These are phyloP conservation scores for Pyrochroa serraticornis DNA, from an alignment of 2,888 invertebrate species.

Conservation along the genomic window DNA sequence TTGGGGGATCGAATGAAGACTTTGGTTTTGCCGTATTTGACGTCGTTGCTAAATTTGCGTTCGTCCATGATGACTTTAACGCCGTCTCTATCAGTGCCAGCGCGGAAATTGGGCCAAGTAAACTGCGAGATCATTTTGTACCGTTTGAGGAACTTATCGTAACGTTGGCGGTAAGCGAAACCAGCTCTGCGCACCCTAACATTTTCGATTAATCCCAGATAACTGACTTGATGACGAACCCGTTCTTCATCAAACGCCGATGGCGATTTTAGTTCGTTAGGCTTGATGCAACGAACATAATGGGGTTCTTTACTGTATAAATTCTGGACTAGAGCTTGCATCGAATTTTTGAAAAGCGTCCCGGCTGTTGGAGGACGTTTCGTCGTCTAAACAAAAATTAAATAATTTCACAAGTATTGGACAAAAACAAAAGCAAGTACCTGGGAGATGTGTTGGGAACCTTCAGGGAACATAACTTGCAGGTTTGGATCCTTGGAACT, in stretches of 20 bases:
- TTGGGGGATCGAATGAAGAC: constrained; percentile 92
- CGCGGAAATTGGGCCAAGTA: constrained; percentile 96
- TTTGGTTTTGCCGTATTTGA: constrained; percentile 94
- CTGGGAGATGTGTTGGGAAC: constrained; percentile 85
- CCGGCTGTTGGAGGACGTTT: constrained; percentile 95
- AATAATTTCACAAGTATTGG: constrained; percentile 9
- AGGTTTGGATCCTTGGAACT: constrained; percentile 81
- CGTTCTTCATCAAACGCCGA: constrained; percentile 84
- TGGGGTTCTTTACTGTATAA: constrained; percentile 92
- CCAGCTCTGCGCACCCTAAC: constrained; percentile 95
- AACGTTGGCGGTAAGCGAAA: constrained; percentile 94
- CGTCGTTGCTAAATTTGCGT: constrained; percentile 77
- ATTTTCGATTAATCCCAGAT: constrained; percentile 93
- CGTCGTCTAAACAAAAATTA: constrained; percentile 72
- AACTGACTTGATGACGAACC: constrained; percentile 75
- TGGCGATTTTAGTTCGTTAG: constrained; percentile 92
- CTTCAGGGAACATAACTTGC: constrained; percentile 95
- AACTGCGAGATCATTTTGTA: constrained; percentile 96
- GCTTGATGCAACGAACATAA: constrained; percentile 97
- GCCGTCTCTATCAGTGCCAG: constrained; percentile 79
- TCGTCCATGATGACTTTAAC: constrained; percentile 84
- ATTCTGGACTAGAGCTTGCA: constrained; percentile 87
- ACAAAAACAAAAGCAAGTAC: constrained; percentile 54
- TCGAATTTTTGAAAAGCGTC: constrained; percentile 92
- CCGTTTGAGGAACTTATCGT: constrained; percentile 90